Base-by-base conservation (phyloP, 2,113 vertebrate genomes). In the Pandion haliaetus region DNA sequence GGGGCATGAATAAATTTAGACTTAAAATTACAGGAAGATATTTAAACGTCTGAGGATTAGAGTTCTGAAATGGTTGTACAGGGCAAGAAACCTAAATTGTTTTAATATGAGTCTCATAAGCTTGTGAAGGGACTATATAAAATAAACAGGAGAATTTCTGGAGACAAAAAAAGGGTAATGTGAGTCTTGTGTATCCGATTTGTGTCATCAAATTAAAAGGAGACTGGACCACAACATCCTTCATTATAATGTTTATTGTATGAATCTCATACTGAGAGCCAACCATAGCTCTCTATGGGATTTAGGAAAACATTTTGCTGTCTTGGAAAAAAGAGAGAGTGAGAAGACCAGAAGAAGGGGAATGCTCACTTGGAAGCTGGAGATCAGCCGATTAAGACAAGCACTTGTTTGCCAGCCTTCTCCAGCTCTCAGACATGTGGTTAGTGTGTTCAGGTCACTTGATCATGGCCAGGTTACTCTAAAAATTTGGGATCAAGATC, bases 181-280 rank as follows among this genome's bases (percentile, higher is more conserved):
- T 47, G 59, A 74, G n/a, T 66, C 36, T 82, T 57, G 28, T 45
- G 31, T 67, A 82, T 62, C 70, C 57, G 49, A 52, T 62, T 78
- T 66, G 16, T 93, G 38, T 74, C 47, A 92, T 58, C 34, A 93
- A 87, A 92, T 87, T 82, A 92, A 90, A 88, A 95, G 72, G 44
- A 85, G 45, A 74, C 42, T 45, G 42, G 50, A 90, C 57, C 32
- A 40, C 54, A 90, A 82, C 6, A 78, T 69, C 26, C 25, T 44
- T 87, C 45, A 82, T 74, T 70, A 61, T 47, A 71, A 58, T 62
- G 20, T 47, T 73, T 61, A 47, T 61, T 55, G 12, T 34, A 61
- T 54, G 28, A 85, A 63, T n/a, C 28, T 82, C 58, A 69, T 50
- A 59, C 14, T 63, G 29, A 82, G 12, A 76, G 34, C 20, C 62